Percentiles rank a stretch among this genome's conserved stretches.
Evolutionary conservation across 2,888 invertebrate genomes (phyloP).

Genomic region (Byasa hedistus): DNA sequence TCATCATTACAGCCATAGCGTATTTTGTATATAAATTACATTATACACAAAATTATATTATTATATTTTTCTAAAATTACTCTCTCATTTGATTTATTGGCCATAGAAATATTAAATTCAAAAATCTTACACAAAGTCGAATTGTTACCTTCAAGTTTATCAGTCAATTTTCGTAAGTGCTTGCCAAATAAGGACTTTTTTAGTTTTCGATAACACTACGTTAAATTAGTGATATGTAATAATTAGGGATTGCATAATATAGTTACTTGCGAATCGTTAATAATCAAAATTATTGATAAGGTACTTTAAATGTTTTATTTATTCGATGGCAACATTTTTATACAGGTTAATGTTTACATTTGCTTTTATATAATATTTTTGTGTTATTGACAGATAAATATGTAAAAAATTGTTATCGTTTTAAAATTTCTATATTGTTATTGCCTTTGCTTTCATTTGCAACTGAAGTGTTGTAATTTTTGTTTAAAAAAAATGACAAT

Average conservation of each 20-base stretch:
- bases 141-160: not conserved
- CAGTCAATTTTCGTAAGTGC: not conserved
- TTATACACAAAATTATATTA: not conserved
- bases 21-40: not conserved
- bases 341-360: constrained; percentile 10
- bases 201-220: not conserved
- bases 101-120: not conserved
- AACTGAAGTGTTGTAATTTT: not conserved
- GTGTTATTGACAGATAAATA: not conserved
- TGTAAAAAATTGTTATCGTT: constrained; percentile 11
- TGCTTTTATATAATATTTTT: constrained; percentile 5
- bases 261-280: not conserved
- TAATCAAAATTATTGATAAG: constrained; percentile 2
- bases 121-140: too few relatives aligned
- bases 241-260: constrained; percentile 19
- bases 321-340: constrained; percentile 5
- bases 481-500: not conserved
- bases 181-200: not conserved
- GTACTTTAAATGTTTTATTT: not conserved
- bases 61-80: too few relatives aligned
- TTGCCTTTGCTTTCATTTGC: not conserved
- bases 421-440: constrained; percentile 20
- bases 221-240: not conserved
- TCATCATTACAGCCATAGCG: too few relatives aligned
- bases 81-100: too few relatives aligned